Conservation (phyloP, 2,113 vertebrate species). For the Cavia porcellus region DNA sequence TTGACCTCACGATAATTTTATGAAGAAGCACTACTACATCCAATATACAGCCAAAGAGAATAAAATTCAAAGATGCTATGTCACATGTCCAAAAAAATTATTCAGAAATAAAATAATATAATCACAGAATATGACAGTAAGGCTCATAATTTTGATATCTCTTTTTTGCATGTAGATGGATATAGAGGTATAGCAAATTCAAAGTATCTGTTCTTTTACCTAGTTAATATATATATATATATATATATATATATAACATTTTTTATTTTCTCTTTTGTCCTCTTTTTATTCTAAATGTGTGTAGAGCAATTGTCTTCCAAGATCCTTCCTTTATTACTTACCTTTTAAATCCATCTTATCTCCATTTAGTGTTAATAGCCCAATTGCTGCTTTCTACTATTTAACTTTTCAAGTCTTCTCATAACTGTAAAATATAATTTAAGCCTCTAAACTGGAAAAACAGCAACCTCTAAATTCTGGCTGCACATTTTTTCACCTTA, state of each 20-base stretch:
- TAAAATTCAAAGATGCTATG: background rate
- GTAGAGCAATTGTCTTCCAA: background rate
- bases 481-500: background rate
- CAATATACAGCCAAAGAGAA: background rate
- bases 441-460: background rate
- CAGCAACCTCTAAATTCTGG: background rate
- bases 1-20: background rate
- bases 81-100: background rate
- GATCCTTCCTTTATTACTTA: background rate
- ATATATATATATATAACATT: too few relatives aligned
- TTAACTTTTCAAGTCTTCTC: background rate
- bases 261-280: background rate
- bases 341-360: background rate
- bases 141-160: background rate
- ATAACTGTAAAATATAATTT: background rate
- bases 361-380: background rate
- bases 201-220: background rate
- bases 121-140: background rate
- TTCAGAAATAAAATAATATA: background rate
- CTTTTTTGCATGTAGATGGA: background rate
- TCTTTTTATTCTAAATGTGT: background rate
- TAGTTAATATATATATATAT: too few relatives aligned
- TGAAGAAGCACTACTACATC: background rate
- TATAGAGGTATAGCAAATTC: background rate
- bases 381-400: background rate